Conservation (phyloP, 2,113 vertebrate genomes). For the Anguilla rostrata region DNA sequence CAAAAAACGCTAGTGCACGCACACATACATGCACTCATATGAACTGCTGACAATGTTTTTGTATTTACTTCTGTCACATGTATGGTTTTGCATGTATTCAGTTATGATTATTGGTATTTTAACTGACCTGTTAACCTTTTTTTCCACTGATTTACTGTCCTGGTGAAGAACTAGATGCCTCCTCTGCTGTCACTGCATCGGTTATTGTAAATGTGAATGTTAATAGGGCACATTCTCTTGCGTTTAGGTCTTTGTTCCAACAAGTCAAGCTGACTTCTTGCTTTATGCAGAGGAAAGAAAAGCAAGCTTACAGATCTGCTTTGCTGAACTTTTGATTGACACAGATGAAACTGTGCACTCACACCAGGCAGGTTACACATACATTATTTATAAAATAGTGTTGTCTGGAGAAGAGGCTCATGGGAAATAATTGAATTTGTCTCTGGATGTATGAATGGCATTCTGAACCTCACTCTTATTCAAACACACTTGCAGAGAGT, state of each 20-base stretch:
- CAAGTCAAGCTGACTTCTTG: not conserved
- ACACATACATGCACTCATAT: not conserved
- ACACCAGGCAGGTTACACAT: conserved; percentile 35
- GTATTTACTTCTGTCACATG: not conserved
- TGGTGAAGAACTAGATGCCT: not conserved
- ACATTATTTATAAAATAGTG: conserved; percentile 44
- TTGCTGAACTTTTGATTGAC: conserved; percentile 41
- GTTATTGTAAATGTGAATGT: not conserved
- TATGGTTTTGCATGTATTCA: not conserved
- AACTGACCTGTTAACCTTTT: not conserved
- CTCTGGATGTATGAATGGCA: not conserved
- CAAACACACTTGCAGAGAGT: not conserved
- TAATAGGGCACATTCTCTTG: not conserved
- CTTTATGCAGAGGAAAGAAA: not conserved
- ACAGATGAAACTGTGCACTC: conserved; percentile 40
- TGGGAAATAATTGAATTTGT: conserved; percentile 44
- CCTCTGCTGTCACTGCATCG: not conserved
- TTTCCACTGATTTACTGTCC: not conserved
- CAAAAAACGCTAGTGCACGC: not conserved
- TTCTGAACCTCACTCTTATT: not conserved
- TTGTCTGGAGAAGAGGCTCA: conserved; percentile 37
- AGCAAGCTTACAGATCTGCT: not conserved
- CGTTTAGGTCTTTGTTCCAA: not conserved
- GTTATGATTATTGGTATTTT: not conserved
- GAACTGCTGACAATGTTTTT: not conserved